Base-by-base conservation (phyloP, 1,140 invertebrate genomes). In the Argopecten irradians region DNA sequence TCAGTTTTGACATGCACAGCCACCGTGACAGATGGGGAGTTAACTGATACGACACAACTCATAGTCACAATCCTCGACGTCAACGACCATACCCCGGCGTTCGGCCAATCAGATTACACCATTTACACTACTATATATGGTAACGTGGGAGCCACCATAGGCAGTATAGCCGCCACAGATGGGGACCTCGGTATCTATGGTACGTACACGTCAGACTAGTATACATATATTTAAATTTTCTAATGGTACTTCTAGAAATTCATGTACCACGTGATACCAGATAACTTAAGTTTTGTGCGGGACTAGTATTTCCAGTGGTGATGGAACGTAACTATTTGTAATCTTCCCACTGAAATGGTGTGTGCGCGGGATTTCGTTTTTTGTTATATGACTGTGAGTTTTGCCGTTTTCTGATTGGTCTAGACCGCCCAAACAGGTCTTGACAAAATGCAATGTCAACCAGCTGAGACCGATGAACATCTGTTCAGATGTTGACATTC, bases 21-120 rank as follows among this genome's bases (percentile, higher is more conserved):
- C 14, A 84, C 14, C 11, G 86, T 89, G 16, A 84, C 82, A n/a
- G 88, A 89, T 33, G 82, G 71, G 16, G 83, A 89, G 43, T 83
- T 87, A 9, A 35, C 83, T 39, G 88, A 85, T 28, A 85, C 46
- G 16, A 36, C 88, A 16, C 41, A 55, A 3, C 9, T 89, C 5
- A 39, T 85, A 39, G 82, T 89, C 5, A 85, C 88, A 7, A 39
- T 89, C 2, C 32, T 32, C 35, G 46, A 89, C 82, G 46, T 84
- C 5, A 89, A 89, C 34, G 88, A 87, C 86, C 84, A 89, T 35
- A 85, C 82, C 2, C 88, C 88, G 13, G 33, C 39, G 34, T 89
- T 89, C 82, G 36, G 34, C 34, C 86, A 87, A 13, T 13, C 34
- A 0, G 28, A 55, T 0, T 89, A 89, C 32, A 87, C 86, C 1